Conservation (phyloP, 2,888 invertebrate species). For the Drosophila robusta region DNA sequence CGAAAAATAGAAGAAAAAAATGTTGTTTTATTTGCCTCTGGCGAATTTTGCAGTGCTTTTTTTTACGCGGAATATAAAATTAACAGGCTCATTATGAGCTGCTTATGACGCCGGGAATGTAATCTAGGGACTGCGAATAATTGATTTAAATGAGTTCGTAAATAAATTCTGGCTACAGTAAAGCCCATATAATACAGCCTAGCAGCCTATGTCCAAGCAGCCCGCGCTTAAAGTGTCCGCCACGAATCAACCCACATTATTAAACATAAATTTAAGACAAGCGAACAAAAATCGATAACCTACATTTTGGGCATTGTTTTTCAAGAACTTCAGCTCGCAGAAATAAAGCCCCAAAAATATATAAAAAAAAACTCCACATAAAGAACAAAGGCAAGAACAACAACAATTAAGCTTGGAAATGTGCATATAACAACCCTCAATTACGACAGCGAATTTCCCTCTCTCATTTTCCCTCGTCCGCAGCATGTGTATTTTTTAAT, state of each 20-base stretch:
- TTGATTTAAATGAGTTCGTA: conserved; percentile 23
- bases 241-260: conserved; percentile 20
- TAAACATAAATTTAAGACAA: conserved; percentile 46
- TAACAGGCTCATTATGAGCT: conserved; percentile 49
- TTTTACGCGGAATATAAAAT: conserved; percentile 5
- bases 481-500: conserved; percentile 60
- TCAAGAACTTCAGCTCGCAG: conserved; percentile 9
- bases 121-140: conserved; percentile 19
- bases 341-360: conserved; percentile 44
- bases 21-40: conserved; percentile 22
- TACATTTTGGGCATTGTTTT: conserved; percentile 56
- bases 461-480: neutral
- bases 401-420: conserved; percentile 67
- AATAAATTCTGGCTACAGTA: too few species aligned
- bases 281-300: conserved; percentile 70
- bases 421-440: conserved; percentile 68
- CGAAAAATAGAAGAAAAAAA: conserved; percentile 10
- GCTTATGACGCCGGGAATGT: conserved; percentile 30
- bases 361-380: conserved; percentile 23
- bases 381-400: conserved; percentile 64
- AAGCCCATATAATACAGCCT: too few species aligned
- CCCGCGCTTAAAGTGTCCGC: neutral
- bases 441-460: conserved; percentile 48
- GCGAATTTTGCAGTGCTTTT: conserved; percentile 7
- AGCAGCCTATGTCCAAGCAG: too few species aligned